A percentile compares a stretch with the other conserved stretches of the same genome.
Evolutionary conservation across 2,888 invertebrate species (phyloP).

Genomic region (Drosophila kambysellisi): DNA sequence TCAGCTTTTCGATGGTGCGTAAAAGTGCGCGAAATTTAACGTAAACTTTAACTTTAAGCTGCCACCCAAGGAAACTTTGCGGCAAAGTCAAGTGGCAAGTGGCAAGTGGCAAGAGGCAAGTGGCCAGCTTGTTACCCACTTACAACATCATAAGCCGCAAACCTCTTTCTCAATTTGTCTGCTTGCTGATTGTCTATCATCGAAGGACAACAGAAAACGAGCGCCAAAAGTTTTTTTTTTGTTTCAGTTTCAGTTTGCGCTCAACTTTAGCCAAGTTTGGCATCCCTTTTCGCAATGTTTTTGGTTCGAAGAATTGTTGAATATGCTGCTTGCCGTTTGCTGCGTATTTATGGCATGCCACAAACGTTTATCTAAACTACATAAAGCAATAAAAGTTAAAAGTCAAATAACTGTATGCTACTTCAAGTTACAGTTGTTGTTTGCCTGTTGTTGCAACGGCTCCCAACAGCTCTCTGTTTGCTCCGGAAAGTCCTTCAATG

Average conservation of each 20-base stretch:
- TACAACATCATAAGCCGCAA: slow-evolving; percentile 60
- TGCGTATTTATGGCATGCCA: slow-evolving; percentile 79
- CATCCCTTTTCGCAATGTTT: slow-evolving; percentile 59
- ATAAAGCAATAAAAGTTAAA: slow-evolving; percentile 81
- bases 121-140: slow-evolving; percentile 71
- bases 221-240: slow-evolving; percentile 34
- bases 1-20: slow-evolving; percentile 51
- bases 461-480: slow-evolving; percentile 20
- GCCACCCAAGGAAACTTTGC: slow-evolving; percentile 41
- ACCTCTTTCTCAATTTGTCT: not conserved
- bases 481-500: slow-evolving; percentile 11
- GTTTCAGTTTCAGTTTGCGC: not conserved
- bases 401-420: slow-evolving; percentile 74
- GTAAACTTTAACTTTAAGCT: slow-evolving; percentile 22
- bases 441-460: slow-evolving; percentile 37
- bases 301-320: slow-evolving; percentile 33
- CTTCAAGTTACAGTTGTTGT: slow-evolving; percentile 38
- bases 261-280: slow-evolving; percentile 48
- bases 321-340: slow-evolving; percentile 42
- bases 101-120: slow-evolving; percentile 62
- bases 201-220: slow-evolving; percentile 62
- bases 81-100: slow-evolving; percentile 66
- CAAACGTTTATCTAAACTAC: slow-evolving; percentile 81
- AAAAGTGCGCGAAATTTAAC: slow-evolving; percentile 40
- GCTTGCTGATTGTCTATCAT: slow-evolving; percentile 72